phyloP scores from a whole-genome alignment of 2,113 vertebrate genomes.

The Azemiops feae region DNA sequence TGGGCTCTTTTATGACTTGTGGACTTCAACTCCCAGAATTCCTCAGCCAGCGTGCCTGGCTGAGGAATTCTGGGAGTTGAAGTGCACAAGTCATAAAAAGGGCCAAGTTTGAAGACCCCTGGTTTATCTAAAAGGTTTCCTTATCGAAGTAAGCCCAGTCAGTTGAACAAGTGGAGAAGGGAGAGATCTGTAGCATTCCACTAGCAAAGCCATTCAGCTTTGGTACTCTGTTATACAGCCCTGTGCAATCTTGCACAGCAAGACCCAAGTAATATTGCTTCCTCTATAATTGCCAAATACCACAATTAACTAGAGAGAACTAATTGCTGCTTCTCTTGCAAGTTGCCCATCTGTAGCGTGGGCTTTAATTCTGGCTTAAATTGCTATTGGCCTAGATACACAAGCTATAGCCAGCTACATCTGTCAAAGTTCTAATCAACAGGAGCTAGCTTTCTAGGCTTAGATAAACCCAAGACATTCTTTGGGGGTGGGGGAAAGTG shows the following conservation, averaged over 20 bases:
- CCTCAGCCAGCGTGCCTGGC: too few species aligned
- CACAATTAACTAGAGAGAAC: slow-evolving; percentile 11
- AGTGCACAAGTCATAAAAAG: too few species aligned
- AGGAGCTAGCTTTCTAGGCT: not conserved
- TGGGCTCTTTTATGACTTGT: too few species aligned
- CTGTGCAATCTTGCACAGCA: not conserved
- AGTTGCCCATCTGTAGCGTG: slow-evolving; percentile 16
- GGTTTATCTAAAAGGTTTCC: not conserved
- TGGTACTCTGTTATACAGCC: not conserved
- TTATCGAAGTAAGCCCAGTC: not conserved
- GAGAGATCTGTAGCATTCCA: not conserved
- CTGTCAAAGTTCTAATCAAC: not conserved
- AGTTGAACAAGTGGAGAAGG: not conserved
- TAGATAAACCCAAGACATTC: not conserved
- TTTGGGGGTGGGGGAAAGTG: not conserved
- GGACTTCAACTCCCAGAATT: too few species aligned
- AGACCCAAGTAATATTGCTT: not conserved
- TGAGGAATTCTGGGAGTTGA: too few species aligned
- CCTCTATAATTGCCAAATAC: slow-evolving; percentile 8
- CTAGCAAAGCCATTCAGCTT: not conserved
- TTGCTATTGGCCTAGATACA: slow-evolving; percentile 7
- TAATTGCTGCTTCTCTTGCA: slow-evolving; percentile 11
- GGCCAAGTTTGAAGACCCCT: too few species aligned
- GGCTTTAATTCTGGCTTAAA: slow-evolving; percentile 17
- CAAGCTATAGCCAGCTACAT: slow-evolving; percentile 1